Evolutionary conservation across 1,140 invertebrate species (phyloP).

Genomic region (Harpegnathos saltator): DNA sequence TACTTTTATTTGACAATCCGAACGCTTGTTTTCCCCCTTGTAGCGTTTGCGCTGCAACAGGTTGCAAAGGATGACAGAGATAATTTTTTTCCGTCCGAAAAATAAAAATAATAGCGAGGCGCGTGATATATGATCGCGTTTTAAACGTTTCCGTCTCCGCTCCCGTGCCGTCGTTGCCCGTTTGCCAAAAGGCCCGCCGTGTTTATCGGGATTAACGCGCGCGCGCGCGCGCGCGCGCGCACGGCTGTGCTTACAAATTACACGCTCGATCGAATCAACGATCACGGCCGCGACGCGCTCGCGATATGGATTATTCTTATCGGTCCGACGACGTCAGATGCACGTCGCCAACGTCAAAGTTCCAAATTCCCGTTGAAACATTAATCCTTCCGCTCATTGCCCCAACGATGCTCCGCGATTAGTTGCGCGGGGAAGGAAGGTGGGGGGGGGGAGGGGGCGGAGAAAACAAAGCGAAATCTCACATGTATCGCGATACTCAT

Average conservation of each 20-base stretch:
- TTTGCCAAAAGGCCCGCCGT: conserved; percentile 13
- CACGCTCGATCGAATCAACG: neutral
- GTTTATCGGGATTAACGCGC: conserved; percentile 43
- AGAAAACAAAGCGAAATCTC: no score
- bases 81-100: conserved; percentile 55
- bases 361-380: neutral
- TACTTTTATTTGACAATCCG: conserved; percentile 64
- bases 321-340: neutral
- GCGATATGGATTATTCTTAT: conserved; percentile 15
- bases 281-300: neutral
- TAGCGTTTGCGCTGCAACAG: conserved; percentile 73
- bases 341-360: no score
- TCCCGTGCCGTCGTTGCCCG: conserved; percentile 10
- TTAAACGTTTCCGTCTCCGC: conserved; percentile 38
- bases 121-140: conserved; percentile 56
- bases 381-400: no score
- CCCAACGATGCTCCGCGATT: neutral
- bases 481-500: no score
- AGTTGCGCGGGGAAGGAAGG: no score
- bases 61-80: conserved; percentile 60
- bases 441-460: no score
- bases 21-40: conserved; percentile 71
- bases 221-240: no score
- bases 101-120: conserved; percentile 57
- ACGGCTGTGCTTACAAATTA: neutral